Evolutionary conservation across 2,797 vertebrate genomes (phyloP).

Genomic region (Pipistrellus kuhlii): DNA sequence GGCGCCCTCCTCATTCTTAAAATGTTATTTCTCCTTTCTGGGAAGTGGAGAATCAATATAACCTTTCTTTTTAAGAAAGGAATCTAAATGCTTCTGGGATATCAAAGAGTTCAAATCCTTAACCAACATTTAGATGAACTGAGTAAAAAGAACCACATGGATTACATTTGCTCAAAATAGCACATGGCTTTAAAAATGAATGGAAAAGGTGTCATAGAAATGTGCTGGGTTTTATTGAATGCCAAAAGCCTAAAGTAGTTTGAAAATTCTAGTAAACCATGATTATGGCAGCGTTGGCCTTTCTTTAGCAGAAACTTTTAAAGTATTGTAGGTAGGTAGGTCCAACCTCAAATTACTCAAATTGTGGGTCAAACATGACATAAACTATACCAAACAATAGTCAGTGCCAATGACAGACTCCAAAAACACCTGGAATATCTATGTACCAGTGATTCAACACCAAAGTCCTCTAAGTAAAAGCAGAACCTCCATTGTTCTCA

Average conservation of each 20-base stretch:
- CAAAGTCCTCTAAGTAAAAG: background rate
- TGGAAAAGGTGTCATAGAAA: background rate
- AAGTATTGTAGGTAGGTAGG: background rate
- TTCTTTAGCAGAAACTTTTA: constrained; percentile 20
- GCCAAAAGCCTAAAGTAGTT: background rate
- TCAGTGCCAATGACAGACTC: background rate
- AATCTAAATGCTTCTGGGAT: constrained; percentile 17
- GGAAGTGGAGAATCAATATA: background rate
- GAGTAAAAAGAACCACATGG: constrained; percentile 43
- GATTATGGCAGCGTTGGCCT: background rate
- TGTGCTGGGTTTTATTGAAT: constrained; percentile 8
- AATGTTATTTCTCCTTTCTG: constrained; percentile 1
- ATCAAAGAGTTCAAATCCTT: constrained; percentile 25
- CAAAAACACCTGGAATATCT: background rate
- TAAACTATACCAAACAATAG: background rate
- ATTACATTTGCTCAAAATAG: constrained; percentile 8
- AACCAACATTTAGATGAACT: constrained; percentile 28
- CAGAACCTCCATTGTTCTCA: background rate
- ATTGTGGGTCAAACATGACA: constrained; percentile 9
- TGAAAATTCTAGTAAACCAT: background rate
- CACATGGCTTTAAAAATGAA: constrained; percentile 28
- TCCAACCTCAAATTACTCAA: background rate
- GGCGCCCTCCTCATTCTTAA: background rate
- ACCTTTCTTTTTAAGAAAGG: background rate
- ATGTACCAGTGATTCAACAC: background rate